These are phyloP conservation scores for Gnathonemus echidnorhynchus DNA, from an alignment of 2,113 vertebrate species.

Conservation along the genomic window DNA sequence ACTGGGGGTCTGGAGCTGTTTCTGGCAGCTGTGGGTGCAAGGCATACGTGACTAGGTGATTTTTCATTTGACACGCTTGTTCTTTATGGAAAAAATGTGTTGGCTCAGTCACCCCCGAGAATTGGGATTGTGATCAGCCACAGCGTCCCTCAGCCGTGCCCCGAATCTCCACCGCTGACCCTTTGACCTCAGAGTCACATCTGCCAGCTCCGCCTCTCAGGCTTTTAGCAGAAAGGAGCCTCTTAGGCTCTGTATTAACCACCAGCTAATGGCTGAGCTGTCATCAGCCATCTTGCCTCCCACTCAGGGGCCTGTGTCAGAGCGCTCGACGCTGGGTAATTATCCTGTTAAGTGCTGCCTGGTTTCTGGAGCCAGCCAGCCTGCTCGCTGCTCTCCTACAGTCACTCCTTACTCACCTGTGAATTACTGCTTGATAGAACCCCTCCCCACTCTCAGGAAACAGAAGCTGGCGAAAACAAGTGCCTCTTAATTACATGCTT, in stretches of 20 bases:
- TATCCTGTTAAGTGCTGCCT: conserved; percentile 41
- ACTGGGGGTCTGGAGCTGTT: background rate
- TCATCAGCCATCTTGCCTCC: conserved; percentile 35
- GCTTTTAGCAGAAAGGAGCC: conserved; percentile 16
- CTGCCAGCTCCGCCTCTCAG: conserved; percentile 19
- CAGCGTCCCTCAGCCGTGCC: background rate
- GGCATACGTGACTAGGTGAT: background rate
- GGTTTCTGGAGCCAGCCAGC: conserved; percentile 43
- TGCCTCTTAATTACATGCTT: conserved; percentile 64
- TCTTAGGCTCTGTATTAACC: conserved; percentile 11
- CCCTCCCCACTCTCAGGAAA: conserved; percentile 40
- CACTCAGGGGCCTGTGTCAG: conserved; percentile 19
- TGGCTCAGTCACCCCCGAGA: background rate
- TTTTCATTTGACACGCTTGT: background rate
- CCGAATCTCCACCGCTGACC: conserved; percentile 2
- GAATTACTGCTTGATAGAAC: conserved; percentile 47
- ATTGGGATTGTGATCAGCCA: background rate
- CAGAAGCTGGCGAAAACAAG: conserved; percentile 29
- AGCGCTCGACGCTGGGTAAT: conserved; percentile 30
- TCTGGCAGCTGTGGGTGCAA: background rate
- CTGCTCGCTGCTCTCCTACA: background rate
- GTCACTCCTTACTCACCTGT: conserved; percentile 27
- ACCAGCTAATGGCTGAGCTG: conserved; percentile 44
- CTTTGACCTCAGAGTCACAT: conserved; percentile 29
- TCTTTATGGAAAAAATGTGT: background rate